phyloP scores from a whole-genome alignment of 2,113 vertebrate species.

The Scalopus aquaticus region DNA sequence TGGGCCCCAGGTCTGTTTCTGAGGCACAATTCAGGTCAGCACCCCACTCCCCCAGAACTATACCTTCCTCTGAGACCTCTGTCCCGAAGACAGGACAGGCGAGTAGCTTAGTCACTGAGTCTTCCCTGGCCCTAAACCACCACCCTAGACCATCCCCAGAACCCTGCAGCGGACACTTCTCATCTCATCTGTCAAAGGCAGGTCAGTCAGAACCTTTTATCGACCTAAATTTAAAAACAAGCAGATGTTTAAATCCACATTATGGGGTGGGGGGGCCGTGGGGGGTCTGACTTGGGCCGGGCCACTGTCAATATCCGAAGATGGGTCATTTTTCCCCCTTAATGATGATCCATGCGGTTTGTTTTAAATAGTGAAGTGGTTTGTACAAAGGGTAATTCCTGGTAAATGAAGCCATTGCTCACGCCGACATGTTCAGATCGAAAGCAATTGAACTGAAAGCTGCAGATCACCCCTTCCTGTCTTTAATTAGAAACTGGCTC shows the following conservation, averaged over 20 bases:
- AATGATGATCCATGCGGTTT: conserved; percentile 90
- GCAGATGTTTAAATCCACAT: conserved; percentile 21
- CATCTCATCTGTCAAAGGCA: neutral
- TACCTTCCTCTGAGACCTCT: neutral
- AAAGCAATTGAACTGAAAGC: conserved; percentile 89
- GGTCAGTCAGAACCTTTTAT: conserved; percentile 43
- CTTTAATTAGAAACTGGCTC: conserved; percentile 86
- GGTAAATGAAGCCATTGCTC: conserved; percentile 90
- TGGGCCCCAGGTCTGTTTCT: neutral
- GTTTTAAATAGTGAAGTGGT: conserved; percentile 91
- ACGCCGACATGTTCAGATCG: conserved; percentile 87
- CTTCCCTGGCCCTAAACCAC: neutral
- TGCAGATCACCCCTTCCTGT: conserved; percentile 86
- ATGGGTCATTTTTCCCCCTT: conserved; percentile 81
- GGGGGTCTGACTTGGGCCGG: neutral
- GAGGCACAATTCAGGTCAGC: fast-evolving
- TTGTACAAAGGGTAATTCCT: conserved; percentile 89
- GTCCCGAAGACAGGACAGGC: fast-evolving
- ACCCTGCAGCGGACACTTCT: neutral
- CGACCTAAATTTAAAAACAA: conserved; percentile 47
- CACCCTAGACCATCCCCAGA: neutral
- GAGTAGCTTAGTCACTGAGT: neutral
- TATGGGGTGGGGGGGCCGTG: neutral
- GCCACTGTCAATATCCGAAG: conserved; percentile 79
- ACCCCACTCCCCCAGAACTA: neutral